Conservation (phyloP, 2,888 invertebrate species). For the Automeris io region DNA sequence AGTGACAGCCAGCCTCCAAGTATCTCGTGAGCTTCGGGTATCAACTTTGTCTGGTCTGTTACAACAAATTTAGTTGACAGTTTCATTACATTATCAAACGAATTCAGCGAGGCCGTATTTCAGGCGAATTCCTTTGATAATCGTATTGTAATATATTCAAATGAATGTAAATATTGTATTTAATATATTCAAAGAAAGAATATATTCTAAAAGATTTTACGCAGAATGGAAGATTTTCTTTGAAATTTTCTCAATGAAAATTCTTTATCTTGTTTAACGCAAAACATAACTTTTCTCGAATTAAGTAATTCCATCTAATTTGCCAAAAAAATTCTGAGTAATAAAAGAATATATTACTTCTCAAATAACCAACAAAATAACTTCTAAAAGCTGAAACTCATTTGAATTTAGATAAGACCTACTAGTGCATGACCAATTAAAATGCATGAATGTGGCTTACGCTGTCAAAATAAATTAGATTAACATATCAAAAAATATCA, state of each 20-base stretch:
- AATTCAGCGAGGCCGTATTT: slow-evolving; percentile 11
- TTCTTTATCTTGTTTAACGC: too few species aligned
- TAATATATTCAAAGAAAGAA: neutral
- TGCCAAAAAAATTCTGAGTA: too few species aligned
- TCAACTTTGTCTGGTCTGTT: slow-evolving; percentile 55
- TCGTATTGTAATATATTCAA: slow-evolving; percentile 4
- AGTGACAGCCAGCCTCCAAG: slow-evolving; percentile 67
- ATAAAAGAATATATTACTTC: neutral
- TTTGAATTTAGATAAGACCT: slow-evolving; percentile 28
- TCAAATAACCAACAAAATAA: slow-evolving; percentile 15
- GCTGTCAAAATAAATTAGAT: slow-evolving; percentile 26
- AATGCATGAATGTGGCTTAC: slow-evolving; percentile 39
- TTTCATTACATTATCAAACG: slow-evolving; percentile 42
- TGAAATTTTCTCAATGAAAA: neutral
- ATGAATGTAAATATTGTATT: slow-evolving; percentile 2
- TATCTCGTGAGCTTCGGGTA: slow-evolving; percentile 56
- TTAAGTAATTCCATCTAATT: too few species aligned
- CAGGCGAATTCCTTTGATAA: slow-evolving; percentile 10
- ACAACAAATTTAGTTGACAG: slow-evolving; percentile 38
- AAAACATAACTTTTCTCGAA: too few species aligned
- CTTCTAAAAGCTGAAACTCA: slow-evolving; percentile 21
- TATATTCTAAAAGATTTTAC: neutral
- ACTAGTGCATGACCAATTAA: slow-evolving; percentile 31
- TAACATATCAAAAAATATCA: slow-evolving; percentile 13
- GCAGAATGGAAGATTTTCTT: neutral